Conservation (phyloP, 2,113 vertebrate species). For the Pituophis catenifer region DNA sequence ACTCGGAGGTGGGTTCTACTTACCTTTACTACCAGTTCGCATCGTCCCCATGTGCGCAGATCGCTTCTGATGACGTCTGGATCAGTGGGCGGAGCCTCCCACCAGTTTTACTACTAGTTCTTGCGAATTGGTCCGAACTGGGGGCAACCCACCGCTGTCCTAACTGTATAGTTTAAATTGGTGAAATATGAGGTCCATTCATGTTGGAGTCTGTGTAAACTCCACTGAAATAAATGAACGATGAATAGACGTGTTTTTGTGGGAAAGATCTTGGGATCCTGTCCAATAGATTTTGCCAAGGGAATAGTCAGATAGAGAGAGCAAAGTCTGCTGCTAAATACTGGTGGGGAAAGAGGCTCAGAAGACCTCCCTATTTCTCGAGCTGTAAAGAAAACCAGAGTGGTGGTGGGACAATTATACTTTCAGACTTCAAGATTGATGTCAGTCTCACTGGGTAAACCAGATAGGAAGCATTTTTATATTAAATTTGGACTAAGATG, state of each 20-base stretch:
- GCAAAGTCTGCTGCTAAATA: background rate
- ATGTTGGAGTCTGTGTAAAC: background rate
- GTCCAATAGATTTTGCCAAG: background rate
- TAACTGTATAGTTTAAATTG: background rate
- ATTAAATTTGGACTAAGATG: background rate
- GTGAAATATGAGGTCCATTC: background rate
- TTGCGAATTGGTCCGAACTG: too few species aligned
- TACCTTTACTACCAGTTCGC: too few species aligned
- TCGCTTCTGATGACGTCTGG: too few species aligned
- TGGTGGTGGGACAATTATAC: background rate
- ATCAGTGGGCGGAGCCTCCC: too few species aligned
- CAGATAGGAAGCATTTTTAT: background rate
- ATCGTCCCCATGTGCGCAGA: too few species aligned
- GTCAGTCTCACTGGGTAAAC: background rate
- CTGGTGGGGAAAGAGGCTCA: background rate
- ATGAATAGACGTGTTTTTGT: background rate
- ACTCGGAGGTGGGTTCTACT: too few species aligned
- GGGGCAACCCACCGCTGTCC: too few species aligned
- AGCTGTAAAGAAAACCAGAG: background rate
- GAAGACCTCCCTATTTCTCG: background rate
- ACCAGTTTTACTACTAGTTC: too few species aligned
- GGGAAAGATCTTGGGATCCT: background rate
- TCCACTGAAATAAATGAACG: background rate
- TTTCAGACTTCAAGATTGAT: background rate
- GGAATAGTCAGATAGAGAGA: background rate